Conservation (phyloP, 2,888 invertebrate species). For the Suillia variegata region DNA sequence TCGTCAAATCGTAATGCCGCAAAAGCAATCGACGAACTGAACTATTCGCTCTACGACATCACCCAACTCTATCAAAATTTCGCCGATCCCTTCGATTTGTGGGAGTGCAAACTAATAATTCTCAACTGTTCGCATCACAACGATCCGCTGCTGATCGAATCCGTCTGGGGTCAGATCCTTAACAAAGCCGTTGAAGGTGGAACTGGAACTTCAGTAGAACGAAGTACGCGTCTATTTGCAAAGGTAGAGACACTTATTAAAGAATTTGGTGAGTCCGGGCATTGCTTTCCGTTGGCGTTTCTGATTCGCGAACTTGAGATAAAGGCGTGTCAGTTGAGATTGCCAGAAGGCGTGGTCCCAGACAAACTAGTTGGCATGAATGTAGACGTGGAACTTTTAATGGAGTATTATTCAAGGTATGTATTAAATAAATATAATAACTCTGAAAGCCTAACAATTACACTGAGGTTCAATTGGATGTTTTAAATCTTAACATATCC, state of each 20-base stretch:
- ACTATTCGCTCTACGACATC: conserved; percentile 83
- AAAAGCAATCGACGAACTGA: conserved; percentile 73
- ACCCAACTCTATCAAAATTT: conserved; percentile 91
- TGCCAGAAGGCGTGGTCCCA: conserved; percentile 77
- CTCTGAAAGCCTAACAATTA: neutral
- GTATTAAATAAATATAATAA: conserved; percentile 1
- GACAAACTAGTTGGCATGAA: conserved; percentile 77
- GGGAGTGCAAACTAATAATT: conserved; percentile 94
- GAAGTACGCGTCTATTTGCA: conserved; percentile 71
- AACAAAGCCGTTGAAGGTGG: conserved; percentile 56
- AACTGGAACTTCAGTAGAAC: conserved; percentile 64
- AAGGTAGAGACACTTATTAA: conserved; percentile 79
- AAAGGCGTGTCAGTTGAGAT: conserved; percentile 74
- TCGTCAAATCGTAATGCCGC: conserved; percentile 64
- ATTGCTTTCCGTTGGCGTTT: conserved; percentile 88
- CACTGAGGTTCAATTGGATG: neutral
- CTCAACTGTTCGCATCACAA: conserved; percentile 93
- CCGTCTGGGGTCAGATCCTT: conserved; percentile 87
- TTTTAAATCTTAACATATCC: neutral
- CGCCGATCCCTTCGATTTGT: conserved; percentile 86
- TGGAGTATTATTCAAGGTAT: conserved; percentile 77
- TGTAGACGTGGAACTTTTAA: conserved; percentile 75
- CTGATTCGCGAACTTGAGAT: conserved; percentile 81
- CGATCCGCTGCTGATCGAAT: conserved; percentile 85
- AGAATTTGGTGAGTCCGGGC: conserved; percentile 79